Evolutionary conservation across 2,113 vertebrate species (phyloP).

Genomic region (Marmota flaviventris): DNA sequence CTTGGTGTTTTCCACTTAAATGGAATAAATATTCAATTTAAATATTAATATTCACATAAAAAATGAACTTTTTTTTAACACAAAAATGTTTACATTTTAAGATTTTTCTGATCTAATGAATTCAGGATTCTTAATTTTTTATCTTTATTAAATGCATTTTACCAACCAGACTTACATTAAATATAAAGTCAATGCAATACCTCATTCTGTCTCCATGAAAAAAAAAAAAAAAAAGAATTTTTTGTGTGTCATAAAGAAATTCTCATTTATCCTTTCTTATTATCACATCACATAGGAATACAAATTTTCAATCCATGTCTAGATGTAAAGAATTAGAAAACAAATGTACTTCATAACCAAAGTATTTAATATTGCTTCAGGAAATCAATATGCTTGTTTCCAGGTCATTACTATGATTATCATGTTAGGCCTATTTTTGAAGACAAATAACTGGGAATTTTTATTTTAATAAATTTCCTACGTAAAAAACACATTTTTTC

Average conservation of each 20-base stretch:
- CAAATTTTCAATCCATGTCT: constrained; percentile 24
- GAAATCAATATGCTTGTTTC: background rate
- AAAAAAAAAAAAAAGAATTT: constrained; percentile 33
- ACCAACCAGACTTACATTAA: constrained; percentile 23
- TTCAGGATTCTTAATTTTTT: constrained; percentile 52
- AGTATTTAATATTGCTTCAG: background rate
- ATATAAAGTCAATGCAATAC: constrained; percentile 29
- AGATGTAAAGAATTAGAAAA: constrained; percentile 45
- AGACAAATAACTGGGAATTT: constrained; percentile 34
- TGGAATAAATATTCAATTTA: background rate
- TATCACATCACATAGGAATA: background rate
- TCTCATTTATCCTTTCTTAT: background rate
- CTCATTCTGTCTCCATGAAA: background rate
- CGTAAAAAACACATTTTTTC: background rate
- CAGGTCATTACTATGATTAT: constrained; percentile 9
- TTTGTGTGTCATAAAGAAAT: background rate
- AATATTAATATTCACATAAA: constrained; percentile 43
- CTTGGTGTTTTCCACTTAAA: constrained; percentile 34
- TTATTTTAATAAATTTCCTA: constrained; percentile 34
- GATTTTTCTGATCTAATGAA: background rate
- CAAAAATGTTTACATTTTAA: constrained; percentile 11
- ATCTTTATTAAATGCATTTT: constrained; percentile 14
- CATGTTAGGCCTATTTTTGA: background rate
- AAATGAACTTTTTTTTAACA: background rate
- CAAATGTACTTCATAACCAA: background rate